phyloP scores from a whole-genome alignment of 2,113 vertebrate genomes.

The Mungos mungo region DNA sequence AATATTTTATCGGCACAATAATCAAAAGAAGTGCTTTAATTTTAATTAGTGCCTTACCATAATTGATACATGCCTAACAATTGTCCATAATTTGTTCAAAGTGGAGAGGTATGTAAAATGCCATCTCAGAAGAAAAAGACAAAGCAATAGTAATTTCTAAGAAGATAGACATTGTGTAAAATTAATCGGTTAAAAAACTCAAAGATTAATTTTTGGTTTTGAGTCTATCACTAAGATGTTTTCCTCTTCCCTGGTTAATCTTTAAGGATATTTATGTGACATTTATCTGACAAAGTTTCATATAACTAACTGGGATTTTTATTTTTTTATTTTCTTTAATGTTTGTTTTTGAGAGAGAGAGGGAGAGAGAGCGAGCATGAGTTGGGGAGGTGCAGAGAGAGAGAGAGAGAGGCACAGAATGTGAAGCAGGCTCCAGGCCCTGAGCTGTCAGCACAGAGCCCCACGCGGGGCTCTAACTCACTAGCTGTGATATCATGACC shows the following conservation, averaged over 20 bases:
- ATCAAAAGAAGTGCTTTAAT: constrained; percentile 11
- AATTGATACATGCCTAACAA: neutral
- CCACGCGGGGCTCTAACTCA: too few species aligned
- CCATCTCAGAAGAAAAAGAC: neutral
- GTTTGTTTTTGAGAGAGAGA: too few species aligned
- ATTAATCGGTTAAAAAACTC: neutral
- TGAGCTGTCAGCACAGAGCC: too few species aligned
- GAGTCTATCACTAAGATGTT: neutral
- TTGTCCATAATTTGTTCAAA: neutral
- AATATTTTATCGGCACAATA: neutral
- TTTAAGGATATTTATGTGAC: neutral
- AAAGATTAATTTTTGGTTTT: neutral
- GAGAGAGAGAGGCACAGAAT: too few species aligned
- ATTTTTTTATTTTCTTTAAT: too few species aligned
- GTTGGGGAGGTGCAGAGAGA: too few species aligned
- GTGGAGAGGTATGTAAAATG: neutral
- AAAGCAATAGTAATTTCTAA: neutral
- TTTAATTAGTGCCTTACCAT: neutral
- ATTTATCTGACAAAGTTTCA: neutral
- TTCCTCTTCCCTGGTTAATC: neutral
- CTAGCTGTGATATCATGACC: too few species aligned
- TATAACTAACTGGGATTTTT: neutral
- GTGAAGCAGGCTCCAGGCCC: too few species aligned
- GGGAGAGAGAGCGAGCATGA: too few species aligned
- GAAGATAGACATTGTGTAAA: neutral